Evolutionary conservation across 2,888 invertebrate genomes (phyloP).

Genomic region (Urechis unicinctus): DNA sequence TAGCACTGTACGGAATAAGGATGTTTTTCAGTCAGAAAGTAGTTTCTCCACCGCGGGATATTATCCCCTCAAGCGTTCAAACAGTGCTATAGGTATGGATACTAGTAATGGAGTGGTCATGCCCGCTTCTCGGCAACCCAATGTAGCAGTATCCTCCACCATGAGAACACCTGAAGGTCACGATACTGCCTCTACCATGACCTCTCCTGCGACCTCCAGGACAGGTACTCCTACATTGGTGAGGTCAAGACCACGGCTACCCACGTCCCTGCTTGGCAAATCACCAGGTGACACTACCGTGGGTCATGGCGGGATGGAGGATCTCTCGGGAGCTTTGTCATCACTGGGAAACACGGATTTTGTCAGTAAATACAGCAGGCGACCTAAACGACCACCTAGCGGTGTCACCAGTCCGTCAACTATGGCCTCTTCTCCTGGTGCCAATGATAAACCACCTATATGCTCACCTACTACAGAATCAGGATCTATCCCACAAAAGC

Average conservation of each 20-base stretch:
- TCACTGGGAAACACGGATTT: conserved; percentile 15
- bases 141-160: too few relatives aligned
- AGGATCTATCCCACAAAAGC: neutral
- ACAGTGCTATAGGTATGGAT: too few relatives aligned
- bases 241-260: conserved; percentile 14
- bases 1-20: too few relatives aligned
- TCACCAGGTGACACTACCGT: neutral
- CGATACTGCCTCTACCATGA: too few relatives aligned
- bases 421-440: neutral
- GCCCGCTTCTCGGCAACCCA: too few relatives aligned
- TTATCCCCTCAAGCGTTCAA: too few relatives aligned
- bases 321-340: conserved; percentile 6
- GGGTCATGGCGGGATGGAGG: neutral
- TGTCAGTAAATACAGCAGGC: conserved; percentile 17
- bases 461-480: neutral
- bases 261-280: conserved; percentile 2
- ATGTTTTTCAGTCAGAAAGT: too few relatives aligned
- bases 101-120: too few relatives aligned
- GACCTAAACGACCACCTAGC: conserved; percentile 1
- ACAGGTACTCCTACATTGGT: conserved; percentile 10
- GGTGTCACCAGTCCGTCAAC: neutral
- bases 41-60: too few relatives aligned
- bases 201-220: neutral
- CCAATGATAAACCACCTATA: conserved; percentile 5
- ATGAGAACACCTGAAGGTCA: too few relatives aligned